Evolutionary conservation across 2,888 invertebrate species (phyloP).

Genomic region (Epistrophe eligans): DNA sequence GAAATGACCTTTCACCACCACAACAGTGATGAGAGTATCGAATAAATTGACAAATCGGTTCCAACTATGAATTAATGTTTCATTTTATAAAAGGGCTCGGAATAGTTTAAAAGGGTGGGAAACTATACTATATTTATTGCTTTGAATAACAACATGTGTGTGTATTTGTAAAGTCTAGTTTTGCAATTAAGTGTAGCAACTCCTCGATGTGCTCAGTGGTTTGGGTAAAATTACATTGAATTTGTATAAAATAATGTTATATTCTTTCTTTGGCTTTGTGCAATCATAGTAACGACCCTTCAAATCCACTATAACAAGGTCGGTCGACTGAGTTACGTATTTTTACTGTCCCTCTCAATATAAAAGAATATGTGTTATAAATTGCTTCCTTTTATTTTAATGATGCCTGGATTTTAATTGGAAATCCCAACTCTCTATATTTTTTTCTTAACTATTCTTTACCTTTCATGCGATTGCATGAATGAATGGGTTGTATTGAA

Average conservation of each 20-base stretch:
- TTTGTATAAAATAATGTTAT: constrained; percentile 6
- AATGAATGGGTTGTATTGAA: constrained; percentile 37
- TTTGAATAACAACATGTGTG: background rate
- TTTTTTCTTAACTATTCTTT: constrained; percentile 6
- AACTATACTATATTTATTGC: background rate
- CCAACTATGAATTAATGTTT: constrained; percentile 2
- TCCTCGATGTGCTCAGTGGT: constrained; percentile 16
- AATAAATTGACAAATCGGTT: constrained; percentile 13
- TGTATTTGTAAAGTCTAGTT: background rate
- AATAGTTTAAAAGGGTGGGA: background rate
- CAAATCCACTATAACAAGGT: constrained; percentile 9
- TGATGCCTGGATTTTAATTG: constrained; percentile 50
- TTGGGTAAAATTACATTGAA: constrained; percentile 6
- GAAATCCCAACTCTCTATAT: constrained; percentile 28
- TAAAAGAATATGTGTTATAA: background rate
- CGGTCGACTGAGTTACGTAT: constrained; percentile 18
- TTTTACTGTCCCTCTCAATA: constrained; percentile 2
- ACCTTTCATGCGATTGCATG: constrained; percentile 26
- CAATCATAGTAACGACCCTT: constrained; percentile 12
- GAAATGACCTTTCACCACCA: constrained; percentile 35
- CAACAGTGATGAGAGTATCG: background rate
- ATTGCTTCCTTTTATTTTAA: constrained; percentile 60
- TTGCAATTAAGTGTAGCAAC: background rate
- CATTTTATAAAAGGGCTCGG: background rate
- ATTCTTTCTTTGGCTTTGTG: constrained; percentile 23